Percentiles rank a stretch among this genome's conserved stretches.
phyloP scores from a whole-genome alignment of 2,797 vertebrate species.

The Phoxinus dragarum region DNA sequence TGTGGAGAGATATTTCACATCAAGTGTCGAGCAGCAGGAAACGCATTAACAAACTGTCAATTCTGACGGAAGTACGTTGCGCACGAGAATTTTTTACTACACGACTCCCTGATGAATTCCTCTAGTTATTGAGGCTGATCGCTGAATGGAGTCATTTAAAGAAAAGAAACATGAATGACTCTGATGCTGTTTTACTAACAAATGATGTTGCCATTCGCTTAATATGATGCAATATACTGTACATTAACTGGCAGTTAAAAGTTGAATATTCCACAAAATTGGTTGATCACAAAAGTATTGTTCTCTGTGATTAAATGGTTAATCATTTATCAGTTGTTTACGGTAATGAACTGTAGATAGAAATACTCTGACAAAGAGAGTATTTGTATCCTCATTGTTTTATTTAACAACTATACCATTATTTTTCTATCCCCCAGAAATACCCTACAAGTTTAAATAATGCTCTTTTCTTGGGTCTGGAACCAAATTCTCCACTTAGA shows the following conservation, averaged over 20 bases:
- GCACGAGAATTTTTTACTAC: constrained; percentile 58
- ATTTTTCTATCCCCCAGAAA: neutral
- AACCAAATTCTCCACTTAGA: constrained; percentile 3
- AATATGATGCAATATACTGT: neutral
- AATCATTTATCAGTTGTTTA: neutral
- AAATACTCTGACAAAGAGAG: neutral
- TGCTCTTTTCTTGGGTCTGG: neutral
- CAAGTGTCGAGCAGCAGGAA: constrained; percentile 50
- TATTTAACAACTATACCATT: neutral
- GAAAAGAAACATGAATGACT: constrained; percentile 1
- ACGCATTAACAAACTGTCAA: constrained; percentile 43
- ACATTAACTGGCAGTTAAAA: neutral
- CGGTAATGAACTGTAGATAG: neutral
- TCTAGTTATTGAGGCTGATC: constrained; percentile 42
- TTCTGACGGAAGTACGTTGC: constrained; percentile 50
- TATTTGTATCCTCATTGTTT: neutral
- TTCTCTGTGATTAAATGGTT: neutral
- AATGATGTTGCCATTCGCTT: neutral
- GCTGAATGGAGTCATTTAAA: constrained; percentile 8
- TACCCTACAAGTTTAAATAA: neutral
- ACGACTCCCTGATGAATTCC: constrained; percentile 53
- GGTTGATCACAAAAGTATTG: neutral
- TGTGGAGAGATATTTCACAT: constrained; percentile 47
- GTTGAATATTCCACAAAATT: neutral
- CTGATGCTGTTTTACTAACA: neutral